These are phyloP conservation scores for Limnephilus rhombicus DNA, from an alignment of 2,888 invertebrate species.

Conservation along the genomic window DNA sequence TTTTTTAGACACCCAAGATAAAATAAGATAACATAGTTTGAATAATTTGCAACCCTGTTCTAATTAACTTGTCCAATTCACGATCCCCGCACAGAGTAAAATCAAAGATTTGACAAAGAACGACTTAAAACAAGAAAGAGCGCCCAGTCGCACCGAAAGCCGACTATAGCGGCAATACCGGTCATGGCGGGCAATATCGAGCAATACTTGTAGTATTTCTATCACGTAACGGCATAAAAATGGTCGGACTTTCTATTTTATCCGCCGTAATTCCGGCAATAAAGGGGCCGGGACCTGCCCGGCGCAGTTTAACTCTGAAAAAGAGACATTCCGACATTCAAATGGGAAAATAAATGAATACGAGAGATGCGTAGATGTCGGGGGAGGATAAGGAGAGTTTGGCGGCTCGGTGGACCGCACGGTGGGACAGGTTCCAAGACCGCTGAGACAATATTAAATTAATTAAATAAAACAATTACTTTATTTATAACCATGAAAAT, in stretches of 20 bases:
- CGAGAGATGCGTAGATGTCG: conserved; percentile 36
- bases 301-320: conserved; percentile 37
- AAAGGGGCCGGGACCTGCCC: conserved; percentile 41
- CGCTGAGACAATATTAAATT: neutral
- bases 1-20: neutral
- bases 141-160: neutral
- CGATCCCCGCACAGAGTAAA: neutral
- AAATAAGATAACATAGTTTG: neutral
- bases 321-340: conserved; percentile 43
- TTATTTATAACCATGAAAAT: no score
- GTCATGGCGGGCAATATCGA: neutral
- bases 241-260: conserved; percentile 54
- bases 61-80: neutral
- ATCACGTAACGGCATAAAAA: conserved; percentile 58
- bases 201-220: conserved; percentile 43
- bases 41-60: neutral
- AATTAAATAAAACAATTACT: no score
- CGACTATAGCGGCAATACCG: neutral
- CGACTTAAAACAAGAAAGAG: neutral
- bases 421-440: neutral
- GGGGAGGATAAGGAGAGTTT: conserved; percentile 10
- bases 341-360: conserved; percentile 40
- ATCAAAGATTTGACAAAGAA: neutral
- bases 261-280: conserved; percentile 57
- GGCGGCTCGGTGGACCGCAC: neutral